Base-by-base conservation (phyloP, 2,888 invertebrate species). In the Drosophila meridionalis region DNA sequence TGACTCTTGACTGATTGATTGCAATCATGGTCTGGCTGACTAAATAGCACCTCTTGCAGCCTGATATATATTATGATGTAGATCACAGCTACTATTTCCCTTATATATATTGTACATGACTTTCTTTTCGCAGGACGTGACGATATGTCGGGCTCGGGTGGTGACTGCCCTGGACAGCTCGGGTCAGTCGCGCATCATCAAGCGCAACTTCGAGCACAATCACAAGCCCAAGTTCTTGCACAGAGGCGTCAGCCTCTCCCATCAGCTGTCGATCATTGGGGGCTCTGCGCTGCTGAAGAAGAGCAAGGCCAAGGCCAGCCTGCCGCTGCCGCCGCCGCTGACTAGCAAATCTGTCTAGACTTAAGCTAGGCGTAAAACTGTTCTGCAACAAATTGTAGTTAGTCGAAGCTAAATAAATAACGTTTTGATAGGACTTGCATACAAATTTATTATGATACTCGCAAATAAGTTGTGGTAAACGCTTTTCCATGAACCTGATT, bases 101-200 rank as follows among this genome's bases (percentile, higher is more conserved):
- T 11, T 34, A 11, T 26, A 11, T 45, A 26, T 45, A 26, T 20
- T 12, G 11, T 34, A 20, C 12, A 20, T 52, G 6, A 6, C 4
- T 52, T 58, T 66, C 47, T 11, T 8, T 52, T 34, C 34, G 36
- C 75, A 93, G 93, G 93, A 93, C 79, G 90, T 92, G 14, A 92
- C 92, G 14, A 81, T 89, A 14, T 93, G 93, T 36, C 82, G 90
- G 3, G 93, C 93, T 1, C 87, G 93, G 3, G 87, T 93, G 42
- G 93, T 93, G 2, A 92, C 93, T 2, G 90, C 87, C 0, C 63
- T 82, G 43, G 92, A 93, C 75, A 73, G 78, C 40, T 57, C 68
- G 20, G 92, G 91, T 3, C 76, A 85, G 36, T 90, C 92, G 20
- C 85, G 91, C 9, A 91, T 93, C 53, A 85, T 92, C 8, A 92